Conservation (phyloP, 2,888 invertebrate genomes). For the Acheta domesticus region DNA sequence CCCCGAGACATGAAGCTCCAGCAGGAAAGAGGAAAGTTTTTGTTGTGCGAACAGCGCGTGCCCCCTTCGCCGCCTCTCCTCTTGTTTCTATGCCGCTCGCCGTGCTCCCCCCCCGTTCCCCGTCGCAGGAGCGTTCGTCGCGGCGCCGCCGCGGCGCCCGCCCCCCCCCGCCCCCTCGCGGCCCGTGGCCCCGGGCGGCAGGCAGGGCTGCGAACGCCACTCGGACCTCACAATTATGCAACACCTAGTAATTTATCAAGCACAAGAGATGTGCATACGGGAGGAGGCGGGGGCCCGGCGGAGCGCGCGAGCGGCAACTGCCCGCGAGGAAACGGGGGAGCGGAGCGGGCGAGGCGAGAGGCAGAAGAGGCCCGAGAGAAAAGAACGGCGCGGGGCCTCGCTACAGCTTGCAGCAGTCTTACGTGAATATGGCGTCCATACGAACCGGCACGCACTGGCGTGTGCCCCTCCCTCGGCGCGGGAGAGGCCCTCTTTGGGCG, state of each 20-base stretch:
- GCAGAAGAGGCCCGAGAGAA: too few species aligned
- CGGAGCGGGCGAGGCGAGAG: too few species aligned
- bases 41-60: not conserved
- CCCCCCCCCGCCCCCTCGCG: not conserved
- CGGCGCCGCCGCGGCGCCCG: not conserved
- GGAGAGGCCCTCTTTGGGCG: too few species aligned
- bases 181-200: not conserved
- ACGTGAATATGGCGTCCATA: too few species aligned
- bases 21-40: not conserved
- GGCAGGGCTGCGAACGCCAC: not conserved
- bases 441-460: too few species aligned
- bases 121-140: not conserved
- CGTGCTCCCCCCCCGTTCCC: not conserved
- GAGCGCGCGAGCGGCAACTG: too few species aligned
- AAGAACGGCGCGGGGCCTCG: too few species aligned
- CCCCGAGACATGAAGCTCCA: constrained; percentile 4
- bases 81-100: not conserved
- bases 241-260: not conserved
- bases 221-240: not conserved
- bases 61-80: not conserved
- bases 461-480: too few species aligned
- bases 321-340: too few species aligned
- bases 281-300: too few species aligned
- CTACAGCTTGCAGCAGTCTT: too few species aligned
- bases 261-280: not conserved